Conservation (phyloP, 1,140 invertebrate genomes). For the Drosophila trapezifrons region DNA sequence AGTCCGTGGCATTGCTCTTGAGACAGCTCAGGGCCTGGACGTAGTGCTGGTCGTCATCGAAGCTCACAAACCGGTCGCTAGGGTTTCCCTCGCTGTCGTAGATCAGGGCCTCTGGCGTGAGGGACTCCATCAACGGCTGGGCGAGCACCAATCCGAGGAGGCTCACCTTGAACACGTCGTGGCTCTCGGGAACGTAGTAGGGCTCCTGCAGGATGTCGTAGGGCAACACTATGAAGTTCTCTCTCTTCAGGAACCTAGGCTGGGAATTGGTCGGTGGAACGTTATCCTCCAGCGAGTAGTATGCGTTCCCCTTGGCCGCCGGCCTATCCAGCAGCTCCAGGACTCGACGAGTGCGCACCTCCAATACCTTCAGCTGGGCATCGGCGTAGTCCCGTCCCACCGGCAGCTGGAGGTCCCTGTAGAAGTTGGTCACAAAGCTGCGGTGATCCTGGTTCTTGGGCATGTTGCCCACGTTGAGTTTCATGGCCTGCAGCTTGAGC, state of each 20-base stretch:
- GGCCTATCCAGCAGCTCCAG: slow-evolving; percentile 26
- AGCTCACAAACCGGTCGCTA: not conserved
- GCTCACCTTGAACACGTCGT: slow-evolving; percentile 68
- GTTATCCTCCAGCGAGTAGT: slow-evolving; percentile 38
- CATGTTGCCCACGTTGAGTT: slow-evolving; percentile 65
- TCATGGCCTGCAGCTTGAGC: slow-evolving; percentile 43
- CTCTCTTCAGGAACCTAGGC: slow-evolving; percentile 46
- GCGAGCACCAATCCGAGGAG: slow-evolving; percentile 65
- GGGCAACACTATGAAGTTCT: slow-evolving; percentile 63
- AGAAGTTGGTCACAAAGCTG: slow-evolving; percentile 43
- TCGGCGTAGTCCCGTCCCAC: slow-evolving; percentile 35
- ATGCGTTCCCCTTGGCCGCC: not conserved
- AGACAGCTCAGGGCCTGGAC: slow-evolving; percentile 36
- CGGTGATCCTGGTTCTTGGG: slow-evolving; percentile 37
- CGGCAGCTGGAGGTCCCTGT: slow-evolving; percentile 40
- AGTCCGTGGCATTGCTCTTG: slow-evolving; percentile 36
- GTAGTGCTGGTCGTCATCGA: not conserved
- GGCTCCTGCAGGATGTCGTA: slow-evolving; percentile 63
- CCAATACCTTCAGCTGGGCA: slow-evolving; percentile 57
- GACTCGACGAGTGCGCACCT: slow-evolving; percentile 30
- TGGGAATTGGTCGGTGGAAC: slow-evolving; percentile 14
- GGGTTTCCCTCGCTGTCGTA: slow-evolving; percentile 49
- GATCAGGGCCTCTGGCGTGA: slow-evolving; percentile 18
- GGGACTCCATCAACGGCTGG: slow-evolving; percentile 62
- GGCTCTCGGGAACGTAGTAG: slow-evolving; percentile 40